These are phyloP conservation scores for Cremastinae sp. DNA, from an alignment of 2,888 invertebrate genomes.

Conservation along the genomic window DNA sequence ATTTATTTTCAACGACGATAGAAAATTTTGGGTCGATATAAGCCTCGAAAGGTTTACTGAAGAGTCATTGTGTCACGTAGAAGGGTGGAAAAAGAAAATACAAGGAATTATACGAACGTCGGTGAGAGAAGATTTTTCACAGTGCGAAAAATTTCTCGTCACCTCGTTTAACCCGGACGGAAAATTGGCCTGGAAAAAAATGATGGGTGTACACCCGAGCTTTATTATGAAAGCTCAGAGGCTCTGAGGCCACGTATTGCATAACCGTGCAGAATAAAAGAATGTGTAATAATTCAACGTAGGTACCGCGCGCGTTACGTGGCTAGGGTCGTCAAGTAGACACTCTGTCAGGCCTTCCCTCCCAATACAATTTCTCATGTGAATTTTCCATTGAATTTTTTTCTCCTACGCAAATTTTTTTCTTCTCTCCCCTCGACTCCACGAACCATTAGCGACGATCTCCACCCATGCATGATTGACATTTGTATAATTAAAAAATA, in stretches of 20 bases:
- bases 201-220: conserved; percentile 25
- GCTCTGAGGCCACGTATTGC: conserved; percentile 46
- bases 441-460: neutral
- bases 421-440: neutral
- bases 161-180: conserved; percentile 38
- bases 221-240: conserved; percentile 46
- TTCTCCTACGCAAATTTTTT: neutral
- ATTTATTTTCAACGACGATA: no score
- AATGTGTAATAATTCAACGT: conserved; percentile 56
- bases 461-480: neutral
- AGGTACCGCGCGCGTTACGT: conserved; percentile 44
- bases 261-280: conserved; percentile 45
- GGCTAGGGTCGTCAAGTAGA: conserved; percentile 52
- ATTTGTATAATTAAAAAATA: no score
- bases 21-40: no score
- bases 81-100: neutral
- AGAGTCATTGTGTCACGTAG: no score
- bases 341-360: conserved; percentile 17
- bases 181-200: conserved; percentile 37
- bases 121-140: conserved; percentile 12
- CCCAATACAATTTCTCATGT: conserved; percentile 10
- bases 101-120: neutral
- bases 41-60: no score
- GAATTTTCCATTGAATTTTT: conserved; percentile 20
- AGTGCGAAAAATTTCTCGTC: conserved; percentile 29